Base-by-base conservation (phyloP, 2,888 invertebrate species). In the Pyrochroa serraticornis region DNA sequence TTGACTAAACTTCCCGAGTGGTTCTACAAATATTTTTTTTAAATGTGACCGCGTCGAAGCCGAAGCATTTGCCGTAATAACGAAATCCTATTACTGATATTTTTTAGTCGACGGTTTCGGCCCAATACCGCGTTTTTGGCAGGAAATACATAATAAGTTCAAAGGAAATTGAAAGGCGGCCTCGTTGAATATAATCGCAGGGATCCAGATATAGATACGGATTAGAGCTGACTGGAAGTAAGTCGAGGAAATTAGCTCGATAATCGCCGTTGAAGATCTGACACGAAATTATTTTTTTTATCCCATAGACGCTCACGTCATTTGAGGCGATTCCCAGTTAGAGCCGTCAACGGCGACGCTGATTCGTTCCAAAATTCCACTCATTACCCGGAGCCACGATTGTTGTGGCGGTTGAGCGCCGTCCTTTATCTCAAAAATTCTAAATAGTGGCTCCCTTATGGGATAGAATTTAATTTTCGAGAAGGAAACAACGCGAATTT, bases 401-500 rank as follows among this genome's bases (percentile, higher is more conserved):
- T 22, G 22, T 22, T 22, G 22, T 5, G 22, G 22, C 22, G 5
- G 22, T 5, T 22, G 22, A 22, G 22, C 22, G 22, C 22, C 22
- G 22, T 22, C 22, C 22, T 22, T 22, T 22, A 22, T 22, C 50
- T 42, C 30, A 30, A 36, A 51, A 51, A 51, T 51, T 51, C 35
- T 39, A 12, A 55, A 55, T 48, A 48, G 42, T 44, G 43, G 33
- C 50, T 56, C 31, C 43, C 42, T 41, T 41, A 42, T 38, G 51
- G 42, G 35, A 32, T 47, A 55, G 68, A 76, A 75, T 75, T 77
- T 75, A 76, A 77, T 77, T 77, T 77, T 76, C 74, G 67, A 67
- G 69, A 72, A 71, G 73, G 74, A 73, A 73, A 76, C 74, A 75
- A 75, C 71, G 70, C 69, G 73, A 76, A 77, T 77, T 78, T 78